Conservation (phyloP, 2,888 invertebrate genomes). For the Hypolimnas misippus region DNA sequence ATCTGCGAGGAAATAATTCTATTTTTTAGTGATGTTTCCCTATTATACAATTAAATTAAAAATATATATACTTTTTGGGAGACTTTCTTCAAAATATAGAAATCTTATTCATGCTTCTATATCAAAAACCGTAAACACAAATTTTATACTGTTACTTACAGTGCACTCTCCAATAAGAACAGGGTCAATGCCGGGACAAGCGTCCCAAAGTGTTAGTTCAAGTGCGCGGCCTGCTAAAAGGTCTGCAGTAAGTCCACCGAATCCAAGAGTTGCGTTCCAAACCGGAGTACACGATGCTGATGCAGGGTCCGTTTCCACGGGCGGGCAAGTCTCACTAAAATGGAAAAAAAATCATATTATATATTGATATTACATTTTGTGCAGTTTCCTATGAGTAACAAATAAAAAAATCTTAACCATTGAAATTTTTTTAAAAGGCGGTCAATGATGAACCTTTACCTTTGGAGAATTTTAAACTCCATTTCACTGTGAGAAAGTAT, state of each 20-base stretch:
- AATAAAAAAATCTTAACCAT: background rate
- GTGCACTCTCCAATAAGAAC: constrained; percentile 92
- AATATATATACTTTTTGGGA: background rate
- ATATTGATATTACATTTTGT: background rate
- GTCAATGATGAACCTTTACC: too few species aligned
- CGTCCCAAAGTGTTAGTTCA: constrained; percentile 95
- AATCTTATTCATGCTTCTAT: too few species aligned
- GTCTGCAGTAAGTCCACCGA: constrained; percentile 91
- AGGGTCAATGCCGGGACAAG: constrained; percentile 91
- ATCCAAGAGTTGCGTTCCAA: constrained; percentile 96
- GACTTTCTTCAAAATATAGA: too few species aligned
- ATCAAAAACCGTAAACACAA: too few species aligned
- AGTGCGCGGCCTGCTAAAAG: constrained; percentile 91
- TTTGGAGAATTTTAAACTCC: too few species aligned
- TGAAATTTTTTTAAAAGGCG: too few species aligned
- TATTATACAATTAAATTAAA: too few species aligned
- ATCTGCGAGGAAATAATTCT: constrained; percentile 68
- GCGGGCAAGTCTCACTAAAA: constrained; percentile 88
- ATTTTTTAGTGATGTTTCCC: background rate
- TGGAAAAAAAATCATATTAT: constrained; percentile 6
- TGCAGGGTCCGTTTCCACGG: constrained; percentile 92
- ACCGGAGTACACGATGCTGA: constrained; percentile 94
- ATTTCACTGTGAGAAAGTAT: too few species aligned
- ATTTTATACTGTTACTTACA: constrained; percentile 73
- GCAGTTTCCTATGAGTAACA: too few species aligned